Base-by-base conservation (phyloP, 2,113 vertebrate species). In the Tachysurus fulvidraco region DNA sequence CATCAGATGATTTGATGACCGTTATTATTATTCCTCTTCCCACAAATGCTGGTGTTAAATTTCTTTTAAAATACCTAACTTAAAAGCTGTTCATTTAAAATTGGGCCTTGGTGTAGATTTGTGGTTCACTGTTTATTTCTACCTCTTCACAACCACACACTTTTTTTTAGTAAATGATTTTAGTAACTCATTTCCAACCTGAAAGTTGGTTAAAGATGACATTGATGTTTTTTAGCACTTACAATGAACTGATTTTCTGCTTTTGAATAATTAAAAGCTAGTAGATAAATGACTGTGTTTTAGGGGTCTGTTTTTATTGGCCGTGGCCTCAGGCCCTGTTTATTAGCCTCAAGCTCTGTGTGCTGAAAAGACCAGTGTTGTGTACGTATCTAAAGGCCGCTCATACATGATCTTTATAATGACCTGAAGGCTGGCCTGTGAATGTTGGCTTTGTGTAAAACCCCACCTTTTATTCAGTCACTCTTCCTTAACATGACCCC, bases 381-480 rank as follows among this genome's bases (percentile, higher is more conserved):
- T 78, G n/a, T 21, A 9, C 30, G 7, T 52, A 13, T 13, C 80
- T n/a, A 46, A 86, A 67, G 85, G 50, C 65, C 50, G 76, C 36
- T 73, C 50, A 62, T 84, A 84, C 44, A n/a, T 16, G 36, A 77
- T 81, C 86, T 84, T 88, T 84, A 69, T 87, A 84, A 65, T 83
- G 76, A 46, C 84, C 84, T 85, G 81, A 67, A 83, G 88, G 57
- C 83, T 80, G 28, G 23, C n/a, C 64, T 88, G 13, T 91, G 82
- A 90, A 91, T 85, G 84, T 46, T 19, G 23, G 41, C 89, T 89
- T 89, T 91, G 82, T 90, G 65, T 36, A 19, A 77, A 62, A 30
- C 4, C 55, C 50, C 41, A 62, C 16, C 79, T 67, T 86, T 83
- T 74, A 69, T 88, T 86, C 23, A 83, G 83, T 81, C 28, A 62